phyloP scores from a whole-genome alignment of 1,140 invertebrate genomes.

The Cotesia vestalis region DNA sequence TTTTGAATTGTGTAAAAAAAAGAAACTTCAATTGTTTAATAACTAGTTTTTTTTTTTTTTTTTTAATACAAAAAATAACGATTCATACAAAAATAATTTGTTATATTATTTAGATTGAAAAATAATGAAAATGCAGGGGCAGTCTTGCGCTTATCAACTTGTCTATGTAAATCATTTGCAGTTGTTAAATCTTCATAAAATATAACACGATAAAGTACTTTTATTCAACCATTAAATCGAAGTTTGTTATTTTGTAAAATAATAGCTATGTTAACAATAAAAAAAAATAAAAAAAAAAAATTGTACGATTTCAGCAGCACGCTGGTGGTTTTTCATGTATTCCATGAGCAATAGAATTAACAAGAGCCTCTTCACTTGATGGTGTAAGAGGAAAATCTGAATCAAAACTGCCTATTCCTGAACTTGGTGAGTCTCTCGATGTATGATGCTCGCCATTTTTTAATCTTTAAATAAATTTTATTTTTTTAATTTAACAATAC shows the following conservation, averaged over 20 bases:
- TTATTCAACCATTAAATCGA: constrained; percentile 1
- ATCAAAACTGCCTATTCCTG: constrained; percentile 46
- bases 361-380: constrained; percentile 50
- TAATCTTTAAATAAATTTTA: constrained; percentile 23
- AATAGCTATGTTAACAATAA: no score
- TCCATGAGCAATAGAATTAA: constrained; percentile 69
- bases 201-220: not conserved
- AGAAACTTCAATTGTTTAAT: no score
- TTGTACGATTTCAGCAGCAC: constrained; percentile 64
- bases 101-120: not conserved
- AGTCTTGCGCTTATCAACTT: not conserved
- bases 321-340: constrained; percentile 67
- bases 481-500: no score
- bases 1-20: no score
- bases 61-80: not conserved
- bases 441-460: constrained; percentile 39
- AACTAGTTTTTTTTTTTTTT: not conserved
- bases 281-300: no score
- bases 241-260: not conserved
- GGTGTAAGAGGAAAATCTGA: constrained; percentile 44
- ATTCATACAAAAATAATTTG: constrained; percentile 8
- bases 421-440: constrained; percentile 63
- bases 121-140: not conserved
- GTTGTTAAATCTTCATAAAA: not conserved
- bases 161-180: not conserved